phyloP scores from a whole-genome alignment of 2,888 invertebrate genomes.

The Leptinotarsa tumamoca region DNA sequence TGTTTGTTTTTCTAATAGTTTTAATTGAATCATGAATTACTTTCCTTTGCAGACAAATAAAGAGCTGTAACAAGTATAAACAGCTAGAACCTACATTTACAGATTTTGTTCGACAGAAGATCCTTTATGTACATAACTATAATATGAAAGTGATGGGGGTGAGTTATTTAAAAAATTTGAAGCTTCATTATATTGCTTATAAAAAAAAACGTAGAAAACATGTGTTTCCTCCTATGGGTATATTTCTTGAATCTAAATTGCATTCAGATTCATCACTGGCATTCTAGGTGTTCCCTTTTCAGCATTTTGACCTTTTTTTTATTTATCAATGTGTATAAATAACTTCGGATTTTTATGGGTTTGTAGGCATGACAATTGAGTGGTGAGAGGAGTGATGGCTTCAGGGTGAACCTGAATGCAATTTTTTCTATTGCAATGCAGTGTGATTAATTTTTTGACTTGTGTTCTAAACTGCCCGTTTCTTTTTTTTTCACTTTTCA shows the following conservation, averaged over 20 bases:
- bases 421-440: slow-evolving; percentile 4
- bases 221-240: slow-evolving; percentile 17
- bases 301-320: neutral
- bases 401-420: slow-evolving; percentile 1
- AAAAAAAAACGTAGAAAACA: neutral
- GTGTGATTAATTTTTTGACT: neutral
- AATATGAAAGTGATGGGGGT: slow-evolving; percentile 53
- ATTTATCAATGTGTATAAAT: neutral
- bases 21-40: neutral
- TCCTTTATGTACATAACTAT: slow-evolving; percentile 51
- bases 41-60: slow-evolving; percentile 50
- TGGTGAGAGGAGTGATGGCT: neutral
- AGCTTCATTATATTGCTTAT: slow-evolving; percentile 15
- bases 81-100: slow-evolving; percentile 45
- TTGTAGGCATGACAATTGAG: neutral
- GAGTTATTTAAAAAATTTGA: slow-evolving; percentile 13
- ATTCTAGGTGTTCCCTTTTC: neutral
- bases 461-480: neutral
- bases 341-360: neutral
- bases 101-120: slow-evolving; percentile 45
- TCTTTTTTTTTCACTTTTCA: no score
- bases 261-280: slow-evolving; percentile 4
- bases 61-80: slow-evolving; percentile 42
- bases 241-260: neutral
- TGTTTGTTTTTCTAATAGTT: neutral